Percentiles rank a stretch among this genome's conserved stretches.
phyloP scores from a whole-genome alignment of 2,888 invertebrate genomes.

The Brassicogethes aeneus region DNA sequence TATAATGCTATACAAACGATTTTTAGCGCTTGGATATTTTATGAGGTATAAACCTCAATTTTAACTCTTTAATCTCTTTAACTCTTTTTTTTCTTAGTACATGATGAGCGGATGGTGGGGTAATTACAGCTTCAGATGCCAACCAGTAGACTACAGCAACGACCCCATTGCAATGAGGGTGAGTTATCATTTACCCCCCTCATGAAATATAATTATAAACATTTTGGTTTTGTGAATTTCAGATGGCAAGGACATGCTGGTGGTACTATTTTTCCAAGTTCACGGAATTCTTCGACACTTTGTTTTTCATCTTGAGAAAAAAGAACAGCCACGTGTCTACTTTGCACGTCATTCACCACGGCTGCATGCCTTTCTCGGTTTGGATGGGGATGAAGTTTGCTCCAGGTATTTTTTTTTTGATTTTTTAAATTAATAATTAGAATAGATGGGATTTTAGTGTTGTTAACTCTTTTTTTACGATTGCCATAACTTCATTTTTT shows the following conservation, averaged over 20 bases:
- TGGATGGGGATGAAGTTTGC: conserved; percentile 96
- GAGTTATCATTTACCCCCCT: conserved; percentile 29
- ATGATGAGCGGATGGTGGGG: conserved; percentile 58
- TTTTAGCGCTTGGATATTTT: conserved; percentile 88
- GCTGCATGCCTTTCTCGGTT: conserved; percentile 88
- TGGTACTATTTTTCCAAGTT: conserved; percentile 94
- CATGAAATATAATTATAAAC: neutral
- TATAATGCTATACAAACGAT: conserved; percentile 87
- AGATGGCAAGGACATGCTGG: conserved; percentile 84
- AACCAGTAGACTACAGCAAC: conserved; percentile 72
- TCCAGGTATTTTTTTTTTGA: conserved; percentile 72
- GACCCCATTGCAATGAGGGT: conserved; percentile 61
- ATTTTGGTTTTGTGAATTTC: conserved; percentile 21
- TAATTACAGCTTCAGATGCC: conserved; percentile 67
- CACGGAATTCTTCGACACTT: conserved; percentile 87
- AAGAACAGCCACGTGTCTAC: conserved; percentile 86
- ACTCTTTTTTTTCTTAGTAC: conserved; percentile 40
- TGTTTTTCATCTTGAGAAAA: conserved; percentile 91
- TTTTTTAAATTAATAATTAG: no score
- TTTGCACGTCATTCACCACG: conserved; percentile 91
- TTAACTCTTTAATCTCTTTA: neutral
- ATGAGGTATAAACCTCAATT: no score
- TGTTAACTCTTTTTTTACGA: no score
- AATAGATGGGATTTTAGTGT: no score
- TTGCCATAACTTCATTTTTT: no score